Conservation (phyloP, 1,140 invertebrate species). For the Asbolus verrucosus region DNA sequence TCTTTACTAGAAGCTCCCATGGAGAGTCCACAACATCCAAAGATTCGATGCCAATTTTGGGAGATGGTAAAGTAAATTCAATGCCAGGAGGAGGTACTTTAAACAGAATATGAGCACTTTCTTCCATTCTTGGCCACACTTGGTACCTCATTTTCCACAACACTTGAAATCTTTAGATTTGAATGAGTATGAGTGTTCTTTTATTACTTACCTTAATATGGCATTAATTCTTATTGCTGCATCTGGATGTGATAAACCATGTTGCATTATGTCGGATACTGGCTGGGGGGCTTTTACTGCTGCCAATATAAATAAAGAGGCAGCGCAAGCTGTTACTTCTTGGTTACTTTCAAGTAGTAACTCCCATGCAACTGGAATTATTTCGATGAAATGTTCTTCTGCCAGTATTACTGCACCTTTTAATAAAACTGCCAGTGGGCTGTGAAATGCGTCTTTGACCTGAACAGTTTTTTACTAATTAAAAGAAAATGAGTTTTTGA, state of each 20-base stretch:
- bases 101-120: slow-evolving; percentile 92
- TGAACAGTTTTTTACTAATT: slow-evolving; percentile 59
- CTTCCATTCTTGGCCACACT: slow-evolving; percentile 99
- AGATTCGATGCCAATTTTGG: slow-evolving; percentile 96
- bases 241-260: slow-evolving; percentile 86
- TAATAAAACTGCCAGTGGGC: slow-evolving; percentile 87
- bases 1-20: slow-evolving; percentile 98
- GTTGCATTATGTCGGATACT: slow-evolving; percentile 88
- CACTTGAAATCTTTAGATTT: slow-evolving; percentile 81
- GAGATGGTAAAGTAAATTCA: slow-evolving; percentile 98
- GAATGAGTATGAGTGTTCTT: slow-evolving; percentile 6
- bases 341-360: slow-evolving; percentile 76
- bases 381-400: slow-evolving; percentile 89
- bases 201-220: slow-evolving; percentile 76
- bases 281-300: slow-evolving; percentile 91
- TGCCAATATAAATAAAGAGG: slow-evolving; percentile 91
- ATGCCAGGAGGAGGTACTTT: slow-evolving; percentile 98
- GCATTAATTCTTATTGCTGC: slow-evolving; percentile 82
- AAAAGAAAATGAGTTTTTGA: background rate
- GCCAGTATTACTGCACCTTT: slow-evolving; percentile 93
- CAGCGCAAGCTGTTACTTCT: slow-evolving; percentile 83
- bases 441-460: slow-evolving; percentile 89
- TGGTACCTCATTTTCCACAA: slow-evolving; percentile 98
- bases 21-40: slow-evolving; percentile 97
- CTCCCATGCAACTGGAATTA: slow-evolving; percentile 94